These are phyloP conservation scores for Spodoptera frugiperda DNA, from an alignment of 1,140 invertebrate genomes.

Conservation along the genomic window DNA sequence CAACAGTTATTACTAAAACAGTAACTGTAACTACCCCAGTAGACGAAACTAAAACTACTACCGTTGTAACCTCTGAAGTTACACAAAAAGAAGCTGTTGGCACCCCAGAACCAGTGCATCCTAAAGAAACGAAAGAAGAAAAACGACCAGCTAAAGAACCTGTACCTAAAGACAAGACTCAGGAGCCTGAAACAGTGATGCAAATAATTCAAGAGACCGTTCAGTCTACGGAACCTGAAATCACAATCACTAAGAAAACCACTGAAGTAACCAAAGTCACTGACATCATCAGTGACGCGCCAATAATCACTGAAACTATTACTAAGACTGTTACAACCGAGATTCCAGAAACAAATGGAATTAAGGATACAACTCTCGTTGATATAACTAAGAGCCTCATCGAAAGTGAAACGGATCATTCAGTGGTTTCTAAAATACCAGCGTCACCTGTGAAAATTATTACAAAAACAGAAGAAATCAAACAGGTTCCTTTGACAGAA, in stretches of 20 bases:
- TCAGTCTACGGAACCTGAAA: slow-evolving; percentile 45
- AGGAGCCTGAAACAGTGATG: slow-evolving; percentile 24
- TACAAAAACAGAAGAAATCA: background rate
- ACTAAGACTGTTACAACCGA: slow-evolving; percentile 15
- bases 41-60: slow-evolving; percentile 3
- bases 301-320: slow-evolving; percentile 9
- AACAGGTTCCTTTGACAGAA: background rate
- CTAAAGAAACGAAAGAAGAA: background rate
- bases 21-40: slow-evolving; percentile 18
- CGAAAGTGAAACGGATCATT: slow-evolving; percentile 53
- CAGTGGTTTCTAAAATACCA: slow-evolving; percentile 41
- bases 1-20: slow-evolving; percentile 17
- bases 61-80: background rate
- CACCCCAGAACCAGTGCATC: slow-evolving; percentile 1
- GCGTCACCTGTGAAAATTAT: slow-evolving; percentile 7
- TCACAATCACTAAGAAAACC: slow-evolving; percentile 24
- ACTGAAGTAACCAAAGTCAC: background rate
- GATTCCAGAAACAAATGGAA: slow-evolving; percentile 8
- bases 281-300: background rate
- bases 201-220: slow-evolving; percentile 44
- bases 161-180: background rate
- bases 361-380: slow-evolving; percentile 45
- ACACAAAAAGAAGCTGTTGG: slow-evolving; percentile 4
- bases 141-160: background rate
- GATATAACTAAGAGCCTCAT: slow-evolving; percentile 51